Percentiles rank a stretch among this genome's conserved stretches.
These are phyloP conservation scores for Anas platyrhynchos DNA, from an alignment of 2,113 vertebrate species.

Conservation along the genomic window DNA sequence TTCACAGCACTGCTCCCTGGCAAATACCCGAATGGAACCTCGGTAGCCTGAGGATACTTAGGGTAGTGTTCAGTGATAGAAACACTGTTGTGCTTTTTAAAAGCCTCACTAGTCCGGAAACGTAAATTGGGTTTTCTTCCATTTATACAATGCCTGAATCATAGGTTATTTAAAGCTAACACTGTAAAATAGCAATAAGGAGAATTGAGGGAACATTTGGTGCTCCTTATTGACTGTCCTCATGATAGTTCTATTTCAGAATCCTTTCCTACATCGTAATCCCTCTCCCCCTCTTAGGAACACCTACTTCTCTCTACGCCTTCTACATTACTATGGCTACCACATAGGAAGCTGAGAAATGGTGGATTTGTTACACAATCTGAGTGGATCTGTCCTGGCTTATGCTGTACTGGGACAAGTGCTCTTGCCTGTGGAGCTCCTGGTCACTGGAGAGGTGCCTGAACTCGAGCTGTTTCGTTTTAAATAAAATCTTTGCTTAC, in stretches of 20 bases:
- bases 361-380: neutral
- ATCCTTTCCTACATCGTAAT: neutral
- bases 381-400: neutral
- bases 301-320: neutral
- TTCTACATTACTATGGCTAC: neutral
- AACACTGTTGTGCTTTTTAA: neutral
- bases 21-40: neutral
- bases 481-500: neutral
- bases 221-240: neutral
- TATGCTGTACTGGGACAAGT: neutral
- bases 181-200: neutral
- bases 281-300: neutral
- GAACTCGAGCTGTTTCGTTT: neutral
- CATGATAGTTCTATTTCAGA: neutral
- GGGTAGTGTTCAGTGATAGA: neutral
- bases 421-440: neutral
- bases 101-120: neutral
- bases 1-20: neutral
- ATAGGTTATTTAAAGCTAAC: neutral
- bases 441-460: neutral
- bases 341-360: neutral
- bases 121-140: neutral
- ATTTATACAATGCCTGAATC: neutral
- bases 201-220: neutral
- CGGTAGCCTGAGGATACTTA: neutral